phyloP scores from a whole-genome alignment of 2,113 vertebrate species.

The Chlamydotis undulata region DNA sequence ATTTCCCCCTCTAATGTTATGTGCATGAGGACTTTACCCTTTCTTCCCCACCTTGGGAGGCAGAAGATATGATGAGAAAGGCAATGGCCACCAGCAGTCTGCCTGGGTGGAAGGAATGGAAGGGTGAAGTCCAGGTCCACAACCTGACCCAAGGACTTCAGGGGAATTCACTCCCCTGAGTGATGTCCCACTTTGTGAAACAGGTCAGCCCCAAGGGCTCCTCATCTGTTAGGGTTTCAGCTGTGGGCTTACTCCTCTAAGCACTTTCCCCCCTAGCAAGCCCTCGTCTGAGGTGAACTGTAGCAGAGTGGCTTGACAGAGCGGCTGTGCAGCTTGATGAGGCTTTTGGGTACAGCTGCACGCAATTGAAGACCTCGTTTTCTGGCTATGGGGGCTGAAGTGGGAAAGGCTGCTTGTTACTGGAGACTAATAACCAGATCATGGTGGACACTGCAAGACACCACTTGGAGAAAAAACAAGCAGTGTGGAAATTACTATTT shows the following conservation, averaged over 20 bases:
- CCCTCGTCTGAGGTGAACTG: neutral
- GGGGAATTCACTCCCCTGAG: neutral
- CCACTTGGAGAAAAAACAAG: neutral
- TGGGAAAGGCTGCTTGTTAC: neutral
- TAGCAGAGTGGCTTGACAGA: neutral
- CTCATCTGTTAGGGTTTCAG: neutral
- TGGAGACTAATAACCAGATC: neutral
- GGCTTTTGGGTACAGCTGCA: neutral
- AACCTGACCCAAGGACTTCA: neutral
- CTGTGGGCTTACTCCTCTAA: neutral
- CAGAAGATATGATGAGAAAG: neutral
- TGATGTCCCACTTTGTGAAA: neutral
- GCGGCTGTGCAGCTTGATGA: rapidly evolving
- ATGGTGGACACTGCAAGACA: neutral
- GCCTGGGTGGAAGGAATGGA: neutral
- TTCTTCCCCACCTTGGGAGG: neutral
- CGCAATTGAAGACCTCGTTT: rapidly evolving
- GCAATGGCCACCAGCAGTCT: neutral
- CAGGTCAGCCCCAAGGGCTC: neutral
- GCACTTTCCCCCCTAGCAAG: neutral
- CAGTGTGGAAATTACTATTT: neutral
- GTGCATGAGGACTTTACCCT: neutral
- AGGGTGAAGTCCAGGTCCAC: neutral
- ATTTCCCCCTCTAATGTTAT: rapidly evolving
- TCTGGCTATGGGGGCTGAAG: neutral